Evolutionary conservation across 1,140 invertebrate genomes (phyloP), one percentile per base, ranked within the genome.

Genomic region (Halesus radiatus): DNA sequence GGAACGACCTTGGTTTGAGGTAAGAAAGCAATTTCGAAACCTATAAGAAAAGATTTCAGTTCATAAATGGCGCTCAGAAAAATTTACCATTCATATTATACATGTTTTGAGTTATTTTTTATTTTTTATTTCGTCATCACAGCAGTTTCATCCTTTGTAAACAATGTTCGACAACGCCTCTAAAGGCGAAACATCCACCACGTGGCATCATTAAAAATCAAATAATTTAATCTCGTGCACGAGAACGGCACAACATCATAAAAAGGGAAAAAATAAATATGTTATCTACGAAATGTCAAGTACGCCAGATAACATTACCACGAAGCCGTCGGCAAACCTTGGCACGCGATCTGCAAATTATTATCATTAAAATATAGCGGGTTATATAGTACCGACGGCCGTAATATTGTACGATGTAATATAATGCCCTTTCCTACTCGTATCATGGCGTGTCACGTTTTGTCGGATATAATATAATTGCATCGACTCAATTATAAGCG

Each of bases 321-420:
- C 4, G 5, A 26, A 52, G 52, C 50, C 72, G 74, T 23, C 54
- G 29, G 29, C 56, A n/a, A 60, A 15, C 13, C 32, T 18, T 29
- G 56, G 52, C 74, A 76, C 74, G 74, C 74, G 74, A 76, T 60
- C 74, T 10, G 32, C 74, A 37, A 76, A 76, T 76, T 76, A 76
- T 60, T 76, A 76, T 62, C 37, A 76, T 62, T 45, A 45, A 45
- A 45, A 45, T n/a, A 62, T 5, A 54, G 53, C n/a, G 20, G 50
- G n/a, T 18, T 26, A 29, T 74, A 26, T 70, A 20, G n/a, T 7
- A 37, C n/a, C n/a, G n/a, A n/a, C 62, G 10, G 37, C 13, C 10
- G 37, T 45, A 45, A 45, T 45, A 45, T 45, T 45, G 8, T 56
- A 20, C 16, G 7, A 70, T 18, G 22, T 70, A 70, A 70, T 70